Evolutionary conservation across 2,797 vertebrate species (phyloP).

Genomic region (Antennarius maculatus): DNA sequence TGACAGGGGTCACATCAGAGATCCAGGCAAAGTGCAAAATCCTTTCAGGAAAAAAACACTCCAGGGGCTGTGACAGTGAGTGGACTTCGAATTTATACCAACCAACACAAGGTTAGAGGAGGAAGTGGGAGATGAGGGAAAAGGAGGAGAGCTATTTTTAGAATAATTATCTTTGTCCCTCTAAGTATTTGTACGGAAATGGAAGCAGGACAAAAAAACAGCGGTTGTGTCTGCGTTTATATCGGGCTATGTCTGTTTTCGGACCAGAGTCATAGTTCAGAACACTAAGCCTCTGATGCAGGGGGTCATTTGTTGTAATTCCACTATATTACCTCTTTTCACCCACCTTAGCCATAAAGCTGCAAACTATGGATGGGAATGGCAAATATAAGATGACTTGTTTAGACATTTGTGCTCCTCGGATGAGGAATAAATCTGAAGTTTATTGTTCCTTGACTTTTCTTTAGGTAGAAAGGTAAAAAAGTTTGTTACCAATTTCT

Average conservation of each 20-base stretch:
- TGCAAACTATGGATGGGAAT: too few species aligned
- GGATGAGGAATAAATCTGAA: not conserved
- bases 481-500: too few species aligned
- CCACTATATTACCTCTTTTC: not conserved
- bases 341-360: too few species aligned
- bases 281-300: constrained; percentile 29
- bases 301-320: constrained; percentile 23
- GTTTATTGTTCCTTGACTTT: not conserved
- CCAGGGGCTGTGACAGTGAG: constrained; percentile 59
- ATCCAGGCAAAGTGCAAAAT: constrained; percentile 66
- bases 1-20: constrained; percentile 68
- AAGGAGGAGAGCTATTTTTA: constrained; percentile 73
- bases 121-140: constrained; percentile 57
- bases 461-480: too few species aligned
- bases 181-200: constrained; percentile 50
- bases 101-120: constrained; percentile 27
- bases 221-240: constrained; percentile 18
- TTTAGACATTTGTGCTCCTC: not conserved
- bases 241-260: constrained; percentile 24
- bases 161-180: constrained; percentile 64
- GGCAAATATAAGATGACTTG: too few species aligned
- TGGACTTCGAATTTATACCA: constrained; percentile 42
- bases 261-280: constrained; percentile 42
- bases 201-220: constrained; percentile 46
- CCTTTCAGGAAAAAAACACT: constrained; percentile 84